Base-by-base conservation (phyloP, 2,113 vertebrate species). In the Alexandromys fortis region DNA sequence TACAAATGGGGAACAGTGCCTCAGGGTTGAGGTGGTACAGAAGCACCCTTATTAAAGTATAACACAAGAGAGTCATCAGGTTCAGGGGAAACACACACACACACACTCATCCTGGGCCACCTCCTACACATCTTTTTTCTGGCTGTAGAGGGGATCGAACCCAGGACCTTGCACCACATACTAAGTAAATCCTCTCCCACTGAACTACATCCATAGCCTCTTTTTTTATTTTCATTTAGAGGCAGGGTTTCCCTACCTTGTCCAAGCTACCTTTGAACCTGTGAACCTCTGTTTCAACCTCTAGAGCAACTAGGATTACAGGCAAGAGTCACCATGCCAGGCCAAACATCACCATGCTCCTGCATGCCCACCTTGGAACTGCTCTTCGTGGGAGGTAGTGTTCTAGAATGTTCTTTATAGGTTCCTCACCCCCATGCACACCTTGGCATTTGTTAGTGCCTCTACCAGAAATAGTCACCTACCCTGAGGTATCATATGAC, bases 31-130 rank as follows among this genome's bases (percentile, higher is more conserved):
- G 9, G 7, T 42, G n/a, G 21, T 52, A n/a, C 0, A 7, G 33
- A 4, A 6, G 7, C 0, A 0, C 47, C 75, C 61, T 86, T 3
- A 0, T 38, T 4, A 42, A 83, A 7, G 22, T 3, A 8, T 72
- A 0, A 82, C 7, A 45, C n/a, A 42, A n/a, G 35, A 10, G 68
- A 2, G 3, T 17, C 10, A 1, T 55, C 0, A 6, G 79, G 19
- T 63, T 28, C 49, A 73, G 75, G 22, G 55, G 0, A 58, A 58
- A 58, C 19, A 58, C 55, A 58, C 55, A 6, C 16, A 55, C 55
- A 58, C 19, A 58, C 19, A 58, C 55, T 85, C 79, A 35, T 0
- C 24, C 1, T 87, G 33, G 35, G 12, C 26, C 33, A 49, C 65
- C 77, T 67, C 76, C 61, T 47, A 42, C 45, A 89, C 19, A 67